These are phyloP conservation scores for Drosophila serrata DNA, from an alignment of 1,140 invertebrate species.

Conservation along the genomic window DNA sequence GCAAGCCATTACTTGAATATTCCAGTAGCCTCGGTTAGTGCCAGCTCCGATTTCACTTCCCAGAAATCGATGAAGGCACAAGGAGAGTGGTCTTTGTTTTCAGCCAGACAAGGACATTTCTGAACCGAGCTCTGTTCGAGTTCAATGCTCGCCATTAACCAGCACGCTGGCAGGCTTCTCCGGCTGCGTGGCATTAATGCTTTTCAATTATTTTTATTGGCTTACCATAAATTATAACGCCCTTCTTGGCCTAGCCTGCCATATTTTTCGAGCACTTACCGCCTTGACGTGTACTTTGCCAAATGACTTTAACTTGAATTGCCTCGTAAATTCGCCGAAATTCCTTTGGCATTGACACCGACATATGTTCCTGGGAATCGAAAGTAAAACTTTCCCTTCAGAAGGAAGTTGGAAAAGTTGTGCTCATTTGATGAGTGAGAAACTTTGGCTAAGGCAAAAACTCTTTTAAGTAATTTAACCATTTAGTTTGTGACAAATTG, in stretches of 20 bases:
- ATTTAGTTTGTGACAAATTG: slow-evolving; percentile 30
- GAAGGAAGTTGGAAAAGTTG: slow-evolving; percentile 22
- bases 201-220: slow-evolving; percentile 80
- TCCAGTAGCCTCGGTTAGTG: slow-evolving; percentile 46
- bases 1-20: slow-evolving; percentile 51
- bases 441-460: neutral
- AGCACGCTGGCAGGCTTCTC: slow-evolving; percentile 21
- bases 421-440: neutral
- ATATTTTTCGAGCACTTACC: slow-evolving; percentile 42
- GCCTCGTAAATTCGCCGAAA: slow-evolving; percentile 36
- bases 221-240: slow-evolving; percentile 76
- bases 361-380: slow-evolving; percentile 33
- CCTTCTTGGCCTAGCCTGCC: slow-evolving; percentile 64
- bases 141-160: slow-evolving; percentile 50
- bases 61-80: slow-evolving; percentile 33
- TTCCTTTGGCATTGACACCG: slow-evolving; percentile 21
- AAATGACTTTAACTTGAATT: slow-evolving; percentile 39
- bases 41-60: slow-evolving; percentile 41
- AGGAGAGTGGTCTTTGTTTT: slow-evolving; percentile 30
- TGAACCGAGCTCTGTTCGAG: slow-evolving; percentile 3
- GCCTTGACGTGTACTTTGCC: slow-evolving; percentile 38
- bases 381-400: slow-evolving; percentile 5
- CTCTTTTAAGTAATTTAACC: slow-evolving; percentile 6
- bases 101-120: slow-evolving; percentile 45
- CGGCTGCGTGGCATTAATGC: slow-evolving; percentile 56